Evolutionary conservation across 2,888 invertebrate genomes (phyloP).

Genomic region (Timandra comae): DNA sequence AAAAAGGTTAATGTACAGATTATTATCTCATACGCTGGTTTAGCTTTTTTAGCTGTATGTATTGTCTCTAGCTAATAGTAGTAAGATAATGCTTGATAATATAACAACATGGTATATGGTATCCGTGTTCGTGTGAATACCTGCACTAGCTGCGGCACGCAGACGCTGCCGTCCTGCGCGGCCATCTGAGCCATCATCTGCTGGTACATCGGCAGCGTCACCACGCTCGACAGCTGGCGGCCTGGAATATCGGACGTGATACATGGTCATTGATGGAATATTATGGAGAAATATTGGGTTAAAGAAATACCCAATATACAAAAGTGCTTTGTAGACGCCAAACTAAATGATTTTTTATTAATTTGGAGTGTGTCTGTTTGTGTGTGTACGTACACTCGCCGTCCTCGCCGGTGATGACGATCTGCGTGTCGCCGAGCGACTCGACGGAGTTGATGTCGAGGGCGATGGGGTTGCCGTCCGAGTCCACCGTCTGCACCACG

Average conservation of each 20-base stretch:
- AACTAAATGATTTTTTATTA: too few relatives aligned
- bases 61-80: too few relatives aligned
- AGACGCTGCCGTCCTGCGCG: conserved; percentile 88
- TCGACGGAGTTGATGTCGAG: conserved; percentile 92
- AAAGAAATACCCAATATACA: too few relatives aligned
- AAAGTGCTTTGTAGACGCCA: too few relatives aligned
- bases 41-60: too few relatives aligned
- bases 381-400: conserved; percentile 88
- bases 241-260: conserved; percentile 78
- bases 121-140: conserved; percentile 49
- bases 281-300: too few relatives aligned
- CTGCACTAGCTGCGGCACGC: conserved; percentile 89
- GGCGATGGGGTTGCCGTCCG: conserved; percentile 83
- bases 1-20: too few relatives aligned
- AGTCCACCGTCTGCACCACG: conserved; percentile 86
- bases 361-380: too few relatives aligned
- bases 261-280: too few relatives aligned
- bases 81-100: too few relatives aligned
- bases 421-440: conserved; percentile 93
- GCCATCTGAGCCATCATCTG: conserved; percentile 95
- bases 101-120: too few relatives aligned
- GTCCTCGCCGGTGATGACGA: conserved; percentile 96
- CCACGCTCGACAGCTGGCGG: conserved; percentile 92
- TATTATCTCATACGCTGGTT: too few relatives aligned
- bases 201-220: conserved; percentile 98